Evolutionary conservation across 2,113 vertebrate genomes (phyloP), one percentile per base, ranked within the genome.

Genomic region (Phycodurus eques): DNA sequence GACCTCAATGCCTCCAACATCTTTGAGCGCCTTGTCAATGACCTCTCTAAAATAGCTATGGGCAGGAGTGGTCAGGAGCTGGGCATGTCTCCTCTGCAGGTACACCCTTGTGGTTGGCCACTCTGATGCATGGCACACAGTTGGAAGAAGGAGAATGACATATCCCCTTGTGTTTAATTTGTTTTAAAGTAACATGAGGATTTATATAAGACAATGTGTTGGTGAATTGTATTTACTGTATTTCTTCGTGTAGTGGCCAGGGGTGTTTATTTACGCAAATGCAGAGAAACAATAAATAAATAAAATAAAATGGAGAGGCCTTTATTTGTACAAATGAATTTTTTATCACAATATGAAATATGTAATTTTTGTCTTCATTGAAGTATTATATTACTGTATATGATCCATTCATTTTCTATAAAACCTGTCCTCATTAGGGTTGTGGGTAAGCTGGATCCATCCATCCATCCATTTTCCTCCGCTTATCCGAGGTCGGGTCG

Each of bases 1-100:
- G 96, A 99, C 89, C 92, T 99, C 80, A 99, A 97, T 0, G 98
- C 98, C 69, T 96, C 98, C 82, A 99, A 99, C 89, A 99, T 99
- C 87, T 99, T 98, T 83, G 98, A 99, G 84, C 94, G 97, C 20
- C 94, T 99, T 12, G 97, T 99, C 70, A 99, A 95, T 72, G 97
- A 99, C 82, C 92, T 99, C 78, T 99, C 98, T 8, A 99, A 99
- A 93, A 99, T 99, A 0, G 98, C 98, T 35, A 95, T 96, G 92
- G 98, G 98, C 80, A 91, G 98, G 75, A 99, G 98, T 73, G 98
- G 98, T 9, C 96, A 98, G 53, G 98, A 99, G 78, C 87, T 98
- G 46, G 97, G 98, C 68, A 99, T 98, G 94, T 97, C 96, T 0
- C 95, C 94, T 61, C 85, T 98, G 35, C 97, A 98, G 96, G 97